phyloP scores from a whole-genome alignment of 1,140 invertebrate genomes.

The Charaxes varanes region DNA sequence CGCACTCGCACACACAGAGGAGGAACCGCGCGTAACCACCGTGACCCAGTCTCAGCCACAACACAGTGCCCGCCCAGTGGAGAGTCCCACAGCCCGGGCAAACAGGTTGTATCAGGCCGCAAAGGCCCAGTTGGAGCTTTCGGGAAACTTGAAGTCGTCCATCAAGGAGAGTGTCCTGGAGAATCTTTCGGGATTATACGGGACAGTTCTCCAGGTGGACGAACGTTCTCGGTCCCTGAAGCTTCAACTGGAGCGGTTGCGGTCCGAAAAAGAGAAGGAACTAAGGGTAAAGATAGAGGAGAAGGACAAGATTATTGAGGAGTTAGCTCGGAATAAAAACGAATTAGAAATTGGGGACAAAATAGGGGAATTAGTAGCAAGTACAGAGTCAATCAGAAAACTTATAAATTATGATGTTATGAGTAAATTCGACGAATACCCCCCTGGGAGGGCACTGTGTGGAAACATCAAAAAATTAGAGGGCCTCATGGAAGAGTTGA shows the following conservation, averaged over 20 bases:
- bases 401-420: neutral
- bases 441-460: no score
- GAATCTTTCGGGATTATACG: neutral
- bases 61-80: constrained; percentile 1
- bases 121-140: neutral
- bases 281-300: neutral
- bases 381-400: neutral
- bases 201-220: constrained; percentile 2
- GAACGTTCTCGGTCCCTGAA: neutral
- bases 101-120: neutral
- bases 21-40: no score
- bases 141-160: neutral
- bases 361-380: neutral
- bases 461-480: no score
- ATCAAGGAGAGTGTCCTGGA: constrained; percentile 1
- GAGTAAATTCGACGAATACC: neutral
- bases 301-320: no score
- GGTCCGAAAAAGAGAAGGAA: neutral
- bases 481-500: no score
- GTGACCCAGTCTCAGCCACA: neutral
- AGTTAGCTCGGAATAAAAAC: neutral
- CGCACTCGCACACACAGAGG: neutral
- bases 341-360: neutral
- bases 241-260: neutral
- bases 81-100: neutral